Base-by-base conservation (phyloP, 2,797 vertebrate genomes). In the Rhodeus uyekii region DNA sequence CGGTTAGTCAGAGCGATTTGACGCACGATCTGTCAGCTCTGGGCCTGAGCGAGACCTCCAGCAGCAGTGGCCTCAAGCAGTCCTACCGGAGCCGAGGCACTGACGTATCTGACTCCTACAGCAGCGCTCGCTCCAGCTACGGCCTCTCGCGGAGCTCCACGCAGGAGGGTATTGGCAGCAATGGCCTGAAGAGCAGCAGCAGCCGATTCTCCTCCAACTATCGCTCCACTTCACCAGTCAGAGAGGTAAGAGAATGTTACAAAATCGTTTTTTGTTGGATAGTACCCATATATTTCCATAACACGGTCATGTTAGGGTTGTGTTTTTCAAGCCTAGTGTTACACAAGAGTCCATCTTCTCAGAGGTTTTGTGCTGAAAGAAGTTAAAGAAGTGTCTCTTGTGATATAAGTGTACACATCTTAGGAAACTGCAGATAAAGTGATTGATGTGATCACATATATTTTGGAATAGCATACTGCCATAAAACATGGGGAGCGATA, bases 1-100 rank as follows among this genome's bases (percentile, higher is more conserved):
- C 97, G 1, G 92, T 94, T 84, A 98, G 97, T 91, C 98, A 99
- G 87, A 97, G 94, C 1, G 98, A 99, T 92, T 89, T 99, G 93
- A 95, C 94, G 8, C 93, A 91, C 77, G 96, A 98, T 86, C 91
- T 99, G 80, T 94, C 96, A 3, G 93, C 93, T 84, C 93, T 99
- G 87, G 93, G 91, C 60, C 76, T 96, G 48, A 92, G 83, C 5
- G 93, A 96, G 14, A 85, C 91, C 27, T 46, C 94, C 7, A 93
- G 93, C 7, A 90, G 92, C 9, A 95, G 93, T n/a, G 74, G 92
- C 90, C 93, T 97, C 87, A 95, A 95, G 87, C 91, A 89, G 0
- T 93, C 95, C 73, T 97, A 97, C 89, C 93, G 60, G 83, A 93
- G 87, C 87, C 94, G 96, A 50, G 93, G 94, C 0, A 92, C 73